Percentiles rank a stretch among this genome's conserved stretches.
phyloP scores from a whole-genome alignment of 2,797 vertebrate genomes.

The Chromis chromis region DNA sequence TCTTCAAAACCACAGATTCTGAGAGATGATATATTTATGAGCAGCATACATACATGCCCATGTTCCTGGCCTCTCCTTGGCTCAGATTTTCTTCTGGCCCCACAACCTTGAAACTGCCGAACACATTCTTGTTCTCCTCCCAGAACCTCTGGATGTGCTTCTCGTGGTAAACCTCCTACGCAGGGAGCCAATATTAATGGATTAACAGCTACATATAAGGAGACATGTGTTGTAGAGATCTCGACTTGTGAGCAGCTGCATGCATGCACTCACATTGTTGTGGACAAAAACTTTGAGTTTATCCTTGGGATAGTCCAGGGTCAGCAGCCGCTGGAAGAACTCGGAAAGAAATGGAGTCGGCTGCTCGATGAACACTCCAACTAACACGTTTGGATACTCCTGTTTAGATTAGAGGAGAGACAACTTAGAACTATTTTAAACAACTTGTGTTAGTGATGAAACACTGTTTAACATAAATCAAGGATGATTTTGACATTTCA shows the following conservation, averaged over 20 bases:
- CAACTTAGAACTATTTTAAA: constrained; percentile 47
- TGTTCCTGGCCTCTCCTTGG: constrained; percentile 97
- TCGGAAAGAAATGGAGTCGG: constrained; percentile 95
- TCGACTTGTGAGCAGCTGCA: constrained; percentile 21
- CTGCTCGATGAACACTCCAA: constrained; percentile 96
- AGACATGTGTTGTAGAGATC: constrained; percentile 1
- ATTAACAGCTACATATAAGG: constrained; percentile 6
- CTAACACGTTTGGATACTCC: constrained; percentile 90
- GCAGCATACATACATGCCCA: constrained; percentile 91
- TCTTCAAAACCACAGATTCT: constrained; percentile 4
- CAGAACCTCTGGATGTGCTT: constrained; percentile 96
- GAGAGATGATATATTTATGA: constrained; percentile 24
- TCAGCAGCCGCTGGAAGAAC: constrained; percentile 90
- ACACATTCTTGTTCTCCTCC: constrained; percentile 89
- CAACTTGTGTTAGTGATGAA: constrained; percentile 4
- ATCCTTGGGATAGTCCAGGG: constrained; percentile 93
- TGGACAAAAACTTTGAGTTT: constrained; percentile 92
- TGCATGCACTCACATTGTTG: constrained; percentile 90
- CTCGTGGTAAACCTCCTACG: constrained; percentile 98
- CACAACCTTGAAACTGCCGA: constrained; percentile 92
- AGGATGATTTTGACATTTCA: constrained; percentile 39
- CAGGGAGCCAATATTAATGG: constrained; percentile 44
- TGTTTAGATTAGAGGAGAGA: constrained; percentile 77
- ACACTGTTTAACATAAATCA: constrained; percentile 64
- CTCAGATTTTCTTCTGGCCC: constrained; percentile 96